Conservation (phyloP, 1,140 invertebrate species). For the Cotesia vestalis region DNA sequence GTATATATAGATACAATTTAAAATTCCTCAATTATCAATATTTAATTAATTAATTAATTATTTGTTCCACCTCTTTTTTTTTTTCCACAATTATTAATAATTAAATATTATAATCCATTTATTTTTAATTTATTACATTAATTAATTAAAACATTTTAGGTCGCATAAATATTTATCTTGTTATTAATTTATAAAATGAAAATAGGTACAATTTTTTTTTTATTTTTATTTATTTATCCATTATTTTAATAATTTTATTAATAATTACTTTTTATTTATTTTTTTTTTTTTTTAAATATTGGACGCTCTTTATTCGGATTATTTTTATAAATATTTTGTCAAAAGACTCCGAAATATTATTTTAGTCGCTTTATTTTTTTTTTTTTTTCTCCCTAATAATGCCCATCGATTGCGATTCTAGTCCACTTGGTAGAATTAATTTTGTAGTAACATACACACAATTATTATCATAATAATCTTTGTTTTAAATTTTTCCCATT, state of each 20-base stretch:
- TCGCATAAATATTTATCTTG: constrained; percentile 60
- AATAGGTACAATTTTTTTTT: constrained; percentile 64
- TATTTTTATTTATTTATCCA: no score
- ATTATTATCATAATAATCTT: constrained; percentile 38
- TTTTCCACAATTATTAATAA: constrained; percentile 54
- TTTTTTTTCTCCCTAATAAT: constrained; percentile 53
- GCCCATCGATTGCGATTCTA: constrained; percentile 68
- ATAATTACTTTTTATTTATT: no score
- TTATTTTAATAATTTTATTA: no score
- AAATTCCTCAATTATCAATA: constrained; percentile 25
- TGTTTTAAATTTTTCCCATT: constrained; percentile 22
- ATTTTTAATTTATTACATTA: constrained; percentile 29
- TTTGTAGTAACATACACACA: constrained; percentile 52
- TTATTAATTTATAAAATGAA: constrained; percentile 67
- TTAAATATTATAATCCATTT: constrained; percentile 50
- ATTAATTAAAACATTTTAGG: constrained; percentile 28
- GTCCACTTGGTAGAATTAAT: constrained; percentile 66
- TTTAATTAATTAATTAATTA: constrained; percentile 31
- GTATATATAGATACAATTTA: constrained; percentile 65
- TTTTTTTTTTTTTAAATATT: constrained; percentile 24
- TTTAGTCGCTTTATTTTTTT: constrained; percentile 49
- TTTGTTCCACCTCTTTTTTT: constrained; percentile 50
- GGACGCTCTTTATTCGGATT: constrained; percentile 53
- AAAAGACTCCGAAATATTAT: constrained; percentile 63
- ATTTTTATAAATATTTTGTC: constrained; percentile 41